Base-by-base conservation (phyloP, 92 coral and sea anemone species). In the Epizoanthus ramosus region DNA sequence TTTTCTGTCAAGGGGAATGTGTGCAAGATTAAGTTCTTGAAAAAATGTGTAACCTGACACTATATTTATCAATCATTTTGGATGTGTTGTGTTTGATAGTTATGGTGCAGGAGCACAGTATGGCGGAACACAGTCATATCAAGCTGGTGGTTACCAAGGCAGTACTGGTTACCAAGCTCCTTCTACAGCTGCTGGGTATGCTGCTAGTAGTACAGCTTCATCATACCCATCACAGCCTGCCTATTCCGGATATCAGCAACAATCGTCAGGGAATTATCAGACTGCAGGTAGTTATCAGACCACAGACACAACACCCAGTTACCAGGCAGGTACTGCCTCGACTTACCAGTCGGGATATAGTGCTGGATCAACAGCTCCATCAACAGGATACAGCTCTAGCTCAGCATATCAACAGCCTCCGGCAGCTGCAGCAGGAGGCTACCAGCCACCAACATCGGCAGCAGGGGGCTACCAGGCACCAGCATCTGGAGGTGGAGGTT, bases 101-200 rank as follows among this genome's bases (percentile, higher is more conserved):
- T 77, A 77, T 77, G 82, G 66, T 41, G 66, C 60, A 21, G 47
- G 57, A 37, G 82, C 33, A 17, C 82, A 77, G 58, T 77, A 77
- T 77, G 68, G 71, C 39, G 82, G 71, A 22, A 39, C 70, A 41
- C 82, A 77, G 31, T 21, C 82, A 0, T 77, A 77, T 57, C 82
- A 77, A 18, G 66, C 82, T 10, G 24, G 19, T n/a, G 69, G 81
- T 60, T 76, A 76, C 81, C 81, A 76, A 76, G 81, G 70, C 15
- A 61, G 12, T 37, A 68, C 63, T 12, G 37, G 25, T 16, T 77
- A 77, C 57, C 82, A 60, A 21, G 41, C 82, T 37, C 54, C 54
- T 9, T 41, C 71, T 22, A 37, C 58, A 63, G 68, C 57, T 61
- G 25, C 71, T 60, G 82, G 82, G 41, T 77, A 77, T 77, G 18